Evolutionary conservation across 2,888 invertebrate genomes (phyloP).

Genomic region (Trachelus troglodyta): DNA sequence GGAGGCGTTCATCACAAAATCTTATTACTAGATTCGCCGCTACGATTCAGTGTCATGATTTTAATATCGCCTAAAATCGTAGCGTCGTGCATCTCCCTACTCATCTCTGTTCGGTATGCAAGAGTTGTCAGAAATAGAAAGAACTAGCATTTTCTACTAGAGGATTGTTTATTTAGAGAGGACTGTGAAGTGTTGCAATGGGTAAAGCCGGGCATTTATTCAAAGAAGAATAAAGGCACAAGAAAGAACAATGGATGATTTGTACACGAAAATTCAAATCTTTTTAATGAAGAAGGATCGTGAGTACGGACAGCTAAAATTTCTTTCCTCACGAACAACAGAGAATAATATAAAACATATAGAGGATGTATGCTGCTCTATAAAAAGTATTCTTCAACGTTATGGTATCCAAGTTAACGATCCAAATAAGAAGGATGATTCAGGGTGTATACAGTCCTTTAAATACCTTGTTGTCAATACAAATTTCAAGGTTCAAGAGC

Average conservation of each 20-base stretch:
- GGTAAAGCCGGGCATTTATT: neutral
- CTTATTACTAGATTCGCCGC: too few species aligned
- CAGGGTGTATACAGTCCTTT: slow-evolving; percentile 35
- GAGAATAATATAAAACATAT: slow-evolving; percentile 36
- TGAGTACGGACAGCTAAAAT: slow-evolving; percentile 37
- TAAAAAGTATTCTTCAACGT: slow-evolving; percentile 29
- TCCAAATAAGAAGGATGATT: slow-evolving; percentile 14
- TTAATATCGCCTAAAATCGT: too few species aligned
- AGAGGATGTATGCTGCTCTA: slow-evolving; percentile 30
- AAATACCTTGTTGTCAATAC: slow-evolving; percentile 56
- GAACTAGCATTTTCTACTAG: neutral
- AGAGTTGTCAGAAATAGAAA: neutral
- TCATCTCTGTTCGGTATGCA: neutral
- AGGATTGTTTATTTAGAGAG: neutral
- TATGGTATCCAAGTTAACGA: slow-evolving; percentile 19
- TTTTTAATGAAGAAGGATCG: slow-evolving; percentile 38
- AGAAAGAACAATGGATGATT: slow-evolving; percentile 28
- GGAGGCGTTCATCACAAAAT: too few species aligned
- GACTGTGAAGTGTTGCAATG: neutral
- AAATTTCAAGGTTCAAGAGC: slow-evolving; percentile 47
- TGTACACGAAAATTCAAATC: slow-evolving; percentile 37
- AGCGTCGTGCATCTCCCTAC: too few species aligned
- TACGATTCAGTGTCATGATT: too few species aligned
- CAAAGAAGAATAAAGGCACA: neutral
- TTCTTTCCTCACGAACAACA: slow-evolving; percentile 46